phyloP scores from a whole-genome alignment of 2,113 vertebrate genomes.

The Emydura subglobosa region DNA sequence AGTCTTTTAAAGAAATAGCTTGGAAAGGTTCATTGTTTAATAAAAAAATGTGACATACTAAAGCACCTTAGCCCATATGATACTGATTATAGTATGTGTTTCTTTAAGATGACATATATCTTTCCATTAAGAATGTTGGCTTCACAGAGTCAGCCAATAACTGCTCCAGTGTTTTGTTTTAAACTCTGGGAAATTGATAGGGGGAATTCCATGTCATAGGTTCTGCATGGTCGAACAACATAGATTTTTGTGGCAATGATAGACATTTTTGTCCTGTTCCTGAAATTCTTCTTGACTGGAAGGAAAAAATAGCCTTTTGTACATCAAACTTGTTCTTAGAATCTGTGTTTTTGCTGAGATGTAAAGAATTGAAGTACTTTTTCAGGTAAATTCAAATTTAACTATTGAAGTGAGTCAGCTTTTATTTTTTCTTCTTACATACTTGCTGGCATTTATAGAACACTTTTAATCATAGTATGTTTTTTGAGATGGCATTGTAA shows the following conservation, averaged over 20 bases:
- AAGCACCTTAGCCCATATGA: conserved; percentile 75
- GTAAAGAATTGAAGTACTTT: background rate
- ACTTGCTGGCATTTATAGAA: background rate
- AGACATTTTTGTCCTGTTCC: background rate
- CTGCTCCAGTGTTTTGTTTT: conserved; percentile 24
- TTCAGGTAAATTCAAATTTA: background rate
- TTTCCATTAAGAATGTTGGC: conserved; percentile 37
- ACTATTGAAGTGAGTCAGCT: background rate
- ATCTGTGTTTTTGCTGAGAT: background rate
- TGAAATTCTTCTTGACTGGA: conserved; percentile 10
- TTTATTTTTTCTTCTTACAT: background rate
- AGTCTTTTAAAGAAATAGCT: conserved; percentile 71
- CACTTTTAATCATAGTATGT: background rate
- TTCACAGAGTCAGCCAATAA: conserved; percentile 37
- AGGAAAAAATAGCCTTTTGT: background rate
- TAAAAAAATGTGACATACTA: conserved; percentile 75
- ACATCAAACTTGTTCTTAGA: background rate
- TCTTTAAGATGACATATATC: conserved; percentile 24
- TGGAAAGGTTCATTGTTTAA: conserved; percentile 75
- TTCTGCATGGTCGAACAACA: background rate
- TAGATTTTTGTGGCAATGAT: background rate
- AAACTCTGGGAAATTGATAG: conserved; percentile 29
- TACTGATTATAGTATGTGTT: conserved; percentile 21
- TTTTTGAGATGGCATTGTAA: background rate
- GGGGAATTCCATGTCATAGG: background rate